Conservation (phyloP, 2,797 vertebrate species). For the Lithobates pipiens region DNA sequence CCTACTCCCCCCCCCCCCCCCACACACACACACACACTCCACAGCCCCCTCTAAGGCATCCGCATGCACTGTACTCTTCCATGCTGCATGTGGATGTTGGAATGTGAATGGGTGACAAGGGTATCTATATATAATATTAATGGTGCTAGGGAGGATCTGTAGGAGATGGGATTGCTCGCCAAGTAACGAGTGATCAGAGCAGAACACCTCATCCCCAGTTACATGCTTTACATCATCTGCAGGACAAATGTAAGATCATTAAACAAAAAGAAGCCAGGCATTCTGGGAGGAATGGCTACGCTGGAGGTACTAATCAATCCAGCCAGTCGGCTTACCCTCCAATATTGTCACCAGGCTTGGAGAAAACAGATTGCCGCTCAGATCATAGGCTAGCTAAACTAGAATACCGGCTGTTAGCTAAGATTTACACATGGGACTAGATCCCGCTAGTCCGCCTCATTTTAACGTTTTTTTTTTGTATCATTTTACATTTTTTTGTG, state of each 20-base stretch:
- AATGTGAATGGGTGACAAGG: slow-evolving; percentile 96
- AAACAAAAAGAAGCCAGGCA: slow-evolving; percentile 82
- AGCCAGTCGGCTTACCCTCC: slow-evolving; percentile 71
- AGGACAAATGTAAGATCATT: slow-evolving; percentile 97
- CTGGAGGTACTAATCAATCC: slow-evolving; percentile 92
- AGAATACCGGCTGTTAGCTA: slow-evolving; percentile 60
- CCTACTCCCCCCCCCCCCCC: slow-evolving; percentile 62
- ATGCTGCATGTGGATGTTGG: slow-evolving; percentile 84
- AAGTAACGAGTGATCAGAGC: slow-evolving; percentile 90
- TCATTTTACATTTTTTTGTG: no score
- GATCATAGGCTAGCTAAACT: slow-evolving; percentile 62
- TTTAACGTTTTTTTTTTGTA: no score
- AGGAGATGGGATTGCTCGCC: slow-evolving; percentile 82
- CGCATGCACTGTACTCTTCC: slow-evolving; percentile 76
- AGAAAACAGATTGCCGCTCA: slow-evolving; percentile 77
- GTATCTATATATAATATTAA: slow-evolving; percentile 99
- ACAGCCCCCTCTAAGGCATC: slow-evolving; percentile 58
- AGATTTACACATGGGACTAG: slow-evolving; percentile 56
- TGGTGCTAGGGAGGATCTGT: slow-evolving; percentile 85
- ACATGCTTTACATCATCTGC: slow-evolving; percentile 80
- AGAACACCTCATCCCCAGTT: slow-evolving; percentile 78
- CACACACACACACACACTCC: slow-evolving; percentile 15
- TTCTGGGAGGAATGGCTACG: slow-evolving; percentile 87
- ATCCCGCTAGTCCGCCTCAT: no score
- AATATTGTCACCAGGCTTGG: slow-evolving; percentile 77